A percentile compares a stretch with the other conserved stretches of the same genome.
phyloP scores from a whole-genome alignment of 2,797 vertebrate species.

The Harpagifer antarcticus region DNA sequence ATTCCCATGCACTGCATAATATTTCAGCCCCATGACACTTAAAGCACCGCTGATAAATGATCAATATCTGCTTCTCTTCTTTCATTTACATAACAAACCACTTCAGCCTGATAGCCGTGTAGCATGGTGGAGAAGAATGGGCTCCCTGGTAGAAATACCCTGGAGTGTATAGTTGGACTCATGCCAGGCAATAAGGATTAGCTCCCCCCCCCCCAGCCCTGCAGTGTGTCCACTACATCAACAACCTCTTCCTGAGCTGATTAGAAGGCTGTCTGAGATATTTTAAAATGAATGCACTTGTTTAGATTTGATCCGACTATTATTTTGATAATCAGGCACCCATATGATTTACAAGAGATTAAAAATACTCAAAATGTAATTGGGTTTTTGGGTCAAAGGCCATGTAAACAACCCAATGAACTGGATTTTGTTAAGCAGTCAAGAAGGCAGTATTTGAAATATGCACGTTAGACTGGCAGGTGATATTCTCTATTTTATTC shows the following conservation, averaged over 20 bases:
- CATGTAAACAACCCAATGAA: constrained; percentile 33
- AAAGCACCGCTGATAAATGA: constrained; percentile 46
- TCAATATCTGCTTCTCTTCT: constrained; percentile 48
- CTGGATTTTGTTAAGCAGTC: constrained; percentile 51
- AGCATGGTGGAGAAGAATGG: constrained; percentile 45
- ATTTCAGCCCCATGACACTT: constrained; percentile 43
- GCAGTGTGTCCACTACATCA: constrained; percentile 62
- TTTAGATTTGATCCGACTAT: constrained; percentile 69
- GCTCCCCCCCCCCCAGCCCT: constrained; percentile 50
- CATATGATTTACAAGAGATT: constrained; percentile 67
- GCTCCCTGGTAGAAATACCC: constrained; percentile 62
- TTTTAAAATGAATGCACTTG: constrained; percentile 75
- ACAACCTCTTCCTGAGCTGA: constrained; percentile 72
- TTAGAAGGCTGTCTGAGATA: constrained; percentile 59
- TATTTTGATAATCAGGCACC: constrained; percentile 56
- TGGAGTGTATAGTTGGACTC: constrained; percentile 69
- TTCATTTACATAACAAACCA: constrained; percentile 62
- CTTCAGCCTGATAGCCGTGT: constrained; percentile 44
- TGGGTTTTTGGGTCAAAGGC: constrained; percentile 66
- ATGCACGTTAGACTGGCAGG: constrained; percentile 39
- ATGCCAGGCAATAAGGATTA: constrained; percentile 75
- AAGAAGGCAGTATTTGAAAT: constrained; percentile 55
- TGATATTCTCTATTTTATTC: constrained; percentile 23
- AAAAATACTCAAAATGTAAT: constrained; percentile 53
- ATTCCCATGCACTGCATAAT: constrained; percentile 39